Conservation (phyloP, 2,888 invertebrate genomes). For the Eupeodes luniger region DNA sequence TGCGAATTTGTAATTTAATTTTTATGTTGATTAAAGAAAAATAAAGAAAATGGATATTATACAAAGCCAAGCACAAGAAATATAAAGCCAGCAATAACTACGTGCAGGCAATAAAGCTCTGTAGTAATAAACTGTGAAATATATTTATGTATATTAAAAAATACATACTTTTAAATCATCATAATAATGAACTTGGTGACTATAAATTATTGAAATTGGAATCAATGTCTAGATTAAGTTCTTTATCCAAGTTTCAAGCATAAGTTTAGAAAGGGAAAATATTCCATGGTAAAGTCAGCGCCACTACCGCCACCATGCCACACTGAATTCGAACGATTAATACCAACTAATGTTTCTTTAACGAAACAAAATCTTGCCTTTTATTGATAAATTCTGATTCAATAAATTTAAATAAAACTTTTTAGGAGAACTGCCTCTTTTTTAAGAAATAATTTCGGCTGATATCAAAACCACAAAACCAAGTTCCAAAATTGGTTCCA, state of each 20-base stretch:
- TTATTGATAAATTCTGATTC: no score
- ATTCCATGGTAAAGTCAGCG: neutral
- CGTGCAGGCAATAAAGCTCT: conserved; percentile 60
- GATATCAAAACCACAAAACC: no score
- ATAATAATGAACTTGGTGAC: conserved; percentile 68
- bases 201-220: conserved; percentile 69
- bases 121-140: conserved; percentile 50
- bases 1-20: conserved; percentile 76
- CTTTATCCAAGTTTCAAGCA: conserved; percentile 49
- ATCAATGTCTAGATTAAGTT: conserved; percentile 67
- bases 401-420: neutral
- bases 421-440: no score
- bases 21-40: conserved; percentile 74
- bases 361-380: no score
- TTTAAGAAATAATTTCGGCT: no score
- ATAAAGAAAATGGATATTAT: conserved; percentile 70
- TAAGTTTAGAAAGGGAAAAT: conserved; percentile 40
- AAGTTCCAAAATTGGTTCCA: no score
- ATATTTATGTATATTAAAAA: conserved; percentile 25
- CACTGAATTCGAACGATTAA: neutral
- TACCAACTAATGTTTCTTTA: neutral
- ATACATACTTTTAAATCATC: conserved; percentile 68
- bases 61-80: conserved; percentile 60
- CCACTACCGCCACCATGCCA: neutral
- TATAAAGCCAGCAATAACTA: conserved; percentile 63